Base-by-base conservation (phyloP, 1,140 invertebrate species). In the Potamilus streckersoni region DNA sequence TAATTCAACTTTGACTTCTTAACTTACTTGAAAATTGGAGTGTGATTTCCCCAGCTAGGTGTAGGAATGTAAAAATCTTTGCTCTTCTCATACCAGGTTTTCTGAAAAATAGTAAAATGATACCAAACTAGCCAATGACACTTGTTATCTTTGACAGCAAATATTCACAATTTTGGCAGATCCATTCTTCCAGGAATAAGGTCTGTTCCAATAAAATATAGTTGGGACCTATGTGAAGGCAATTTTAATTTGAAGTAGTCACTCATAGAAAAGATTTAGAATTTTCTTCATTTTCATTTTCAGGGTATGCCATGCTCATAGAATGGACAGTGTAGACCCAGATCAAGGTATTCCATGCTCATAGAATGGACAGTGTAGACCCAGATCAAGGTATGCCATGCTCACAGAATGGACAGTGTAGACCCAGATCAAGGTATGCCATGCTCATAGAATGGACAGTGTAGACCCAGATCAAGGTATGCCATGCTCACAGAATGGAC, bases 41-140 rank as follows among this genome's bases (percentile, higher is more conserved):
- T 94, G 89, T 99, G 98, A 90, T 99, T 99, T 68, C 97, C 98
- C 98, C 98, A 99, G 1, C 98, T 95, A 15, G 98, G 98, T n/a
- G 93, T 93, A 20, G 98, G 97, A 80, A 99, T 84, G 91, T 97
- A 99, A 68, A 99, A 92, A 72, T 94, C 94, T 90, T 98, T 98
- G 74, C 92, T 93, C 16, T 94, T 94, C 58, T 93, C 92, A 89
- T 96, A 97, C 90, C 96, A 98, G 80, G 94, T 90, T 55, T 82
- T 80, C 91, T 92, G 76, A 70, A 88, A 84, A 68, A 64, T 38
- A 8, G 38, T 38, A 64, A 67, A 60, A 76, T 17, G 27, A 71
- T 68, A 73, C 58, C 66, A 49, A 70, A 73, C 11, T 17, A 66
- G 13, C 64, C 16, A 27, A 23, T 13, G n/a, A 64, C 5, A 49